Evolutionary conservation across 2,113 vertebrate genomes (phyloP), one percentile per base, ranked within the genome.

Genomic region (Dasyurus viverrinus): DNA sequence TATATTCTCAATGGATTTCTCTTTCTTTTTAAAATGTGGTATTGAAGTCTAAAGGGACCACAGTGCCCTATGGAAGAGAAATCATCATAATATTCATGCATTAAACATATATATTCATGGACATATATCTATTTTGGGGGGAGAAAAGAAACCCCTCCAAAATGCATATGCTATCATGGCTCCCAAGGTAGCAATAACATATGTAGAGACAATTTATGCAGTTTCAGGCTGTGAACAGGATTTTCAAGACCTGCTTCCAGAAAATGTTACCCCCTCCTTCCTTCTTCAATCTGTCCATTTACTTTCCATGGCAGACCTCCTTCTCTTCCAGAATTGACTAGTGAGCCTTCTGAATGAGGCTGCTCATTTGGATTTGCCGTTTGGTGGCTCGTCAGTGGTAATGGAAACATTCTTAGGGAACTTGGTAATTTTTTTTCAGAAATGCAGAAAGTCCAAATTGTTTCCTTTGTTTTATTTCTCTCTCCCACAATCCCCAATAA

Each of bases 71-170:
- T 96, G 97, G 95, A 97, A 97, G 92, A 91, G 95, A 97, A 98
- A 94, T 94, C 96, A 96, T 96, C 97, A 97, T 97, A 97, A 98
- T 98, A 98, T 97, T 98, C 97, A 97, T 98, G 96, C 96, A 95
- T 97, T 97, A 96, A 97, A 96, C 93, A 96, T 96, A 97, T 96
- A 97, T 97, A 97, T 95, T 97, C 94, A 94, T 96, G 94, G 97
- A 96, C 97, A 96, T 97, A 95, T 97, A 97, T 97, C 95, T 97
- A 95, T 96, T 96, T 97, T 98, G 92, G 97, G 24, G 68, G 68
- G 68, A 84, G n/a, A 19, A 84, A 84, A 91, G 96, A 93, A 93
- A 54, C 42, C 89, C 68, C 68, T 84, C 68, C 26, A 95, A 95
- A 95, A 97, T 92, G 26, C 42, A 55, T 96, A 96, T 96, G 95